Base-by-base conservation (phyloP, 1,140 invertebrate genomes). In the Achroia grisella region DNA sequence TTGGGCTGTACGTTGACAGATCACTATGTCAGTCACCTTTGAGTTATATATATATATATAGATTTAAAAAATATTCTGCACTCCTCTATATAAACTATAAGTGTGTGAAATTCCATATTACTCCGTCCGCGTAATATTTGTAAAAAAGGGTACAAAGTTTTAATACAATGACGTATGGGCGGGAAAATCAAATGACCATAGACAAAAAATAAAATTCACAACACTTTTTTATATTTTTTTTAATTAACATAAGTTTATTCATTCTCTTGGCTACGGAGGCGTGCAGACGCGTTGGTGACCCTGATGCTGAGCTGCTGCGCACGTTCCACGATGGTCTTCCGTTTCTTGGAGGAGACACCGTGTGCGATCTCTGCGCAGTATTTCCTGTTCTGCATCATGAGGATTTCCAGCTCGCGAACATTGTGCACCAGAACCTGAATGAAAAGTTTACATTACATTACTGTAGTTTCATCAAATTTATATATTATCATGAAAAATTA, bases 291-390 rank as follows among this genome's bases (percentile, higher is more conserved):
- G 87, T 99, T 99, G 29, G 97, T 99, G 9, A 99, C 91, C 60
- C 96, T 91, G 73, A 99, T 97, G 30, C 94, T 93, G 44, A 99
- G 88, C 81, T 99, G 97, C 78, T 97, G 95, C 4, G 98, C 98
- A 62, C 98, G 90, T 86, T 99, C 97, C 28, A 99, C 96, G 59
- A 99, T 99, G 1, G 89, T 86, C 88, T 98, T 98, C 31, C 98
- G 91, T 74, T 98, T 99, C 86, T 97, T 98, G 28, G 97, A 96
- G 35, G 96, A 98, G 1, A 99, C 97, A 17, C 91, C 95, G 74
- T 98, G 97, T 1, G 96, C 97, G 64, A 99, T 98, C 88, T 99
- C 98, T 33, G 94, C 98, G 71, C 97, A 98, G 87, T 94, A 99
- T 64, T 95, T 95, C 37, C 97, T 90, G 86, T 99, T 99, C 82